Base-by-base conservation (phyloP, 2,888 invertebrate genomes). In the Ferrisia virgata region DNA sequence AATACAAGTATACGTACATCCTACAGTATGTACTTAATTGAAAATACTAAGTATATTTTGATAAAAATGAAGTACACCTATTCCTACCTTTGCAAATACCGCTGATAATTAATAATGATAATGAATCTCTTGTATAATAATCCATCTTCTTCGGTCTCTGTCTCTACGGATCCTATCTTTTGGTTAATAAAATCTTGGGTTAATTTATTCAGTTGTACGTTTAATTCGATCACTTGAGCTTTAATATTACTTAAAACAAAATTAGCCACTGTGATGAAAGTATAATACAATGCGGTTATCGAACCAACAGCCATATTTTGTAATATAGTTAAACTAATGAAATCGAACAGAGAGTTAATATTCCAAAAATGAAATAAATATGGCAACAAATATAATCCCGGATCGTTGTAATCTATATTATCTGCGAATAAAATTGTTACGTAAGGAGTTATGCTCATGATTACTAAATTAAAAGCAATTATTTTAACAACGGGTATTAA, bases 361-460 rank as follows among this genome's bases (percentile, higher is more conserved):
- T 64, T 13, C 64, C 64, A 64, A 64, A 64, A 64, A 64, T 64
- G 64, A 64, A 31, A 64, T 28, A 64, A 64, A 64, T 64, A 64
- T 1, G 64, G 64, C 15, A 64, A 15, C 5, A 28, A 11, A 28
- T 64, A 64, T 28, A 64, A 64, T 28, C 64, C 28, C 3, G 64
- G 64, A 64, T 64, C 28, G 3, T 64, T 28, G 15, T 64, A 64
- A 28, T 64, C 28, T 25, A 64, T 15, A 64, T 64, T 15, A 1
- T 64, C 28, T 1, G 2, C 0, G 13, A 31, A 31, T 64, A 64
- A 28, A 28, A 64, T 64, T 13, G 13, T 64, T 28, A 28, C 5
- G 6, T 64, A 64, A 31, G 64, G 64, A 28, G 15, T 28, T 13
- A 25, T 15, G 28, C 25, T 25, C 58, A 58, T 25, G 1, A 58